A percentile compares a stretch with the other conserved stretches of the same genome.
Conservation (phyloP, 2,888 invertebrate genomes). For the Zootermopsis nevadensis region DNA sequence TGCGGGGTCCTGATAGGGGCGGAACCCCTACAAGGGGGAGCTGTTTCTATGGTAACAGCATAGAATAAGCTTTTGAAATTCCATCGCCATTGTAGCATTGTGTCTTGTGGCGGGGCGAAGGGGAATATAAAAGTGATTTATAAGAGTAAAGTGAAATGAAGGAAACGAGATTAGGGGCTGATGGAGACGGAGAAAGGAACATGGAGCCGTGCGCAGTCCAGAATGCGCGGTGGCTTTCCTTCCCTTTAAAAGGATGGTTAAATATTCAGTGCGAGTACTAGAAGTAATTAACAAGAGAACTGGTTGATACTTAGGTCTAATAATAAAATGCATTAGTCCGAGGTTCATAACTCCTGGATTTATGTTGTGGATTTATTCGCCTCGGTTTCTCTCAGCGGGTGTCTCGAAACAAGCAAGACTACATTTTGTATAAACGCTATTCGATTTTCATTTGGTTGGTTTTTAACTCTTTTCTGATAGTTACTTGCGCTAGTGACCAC, state of each 20-base stretch:
- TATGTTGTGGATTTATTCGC: conserved; percentile 39
- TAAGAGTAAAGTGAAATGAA: conserved; percentile 45
- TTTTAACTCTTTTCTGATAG: no score
- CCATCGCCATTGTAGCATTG: conserved; percentile 47
- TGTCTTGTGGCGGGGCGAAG: conserved; percentile 37
- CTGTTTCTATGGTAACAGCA: conserved; percentile 48
- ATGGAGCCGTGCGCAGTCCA: neutral
- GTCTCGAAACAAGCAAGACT: neutral
- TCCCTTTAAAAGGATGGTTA: conserved; percentile 20
- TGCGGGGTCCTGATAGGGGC: conserved; percentile 43
- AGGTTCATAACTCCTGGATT: conserved; percentile 29
- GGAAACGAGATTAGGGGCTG: conserved; percentile 39
- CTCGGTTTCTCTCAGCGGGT: conserved; percentile 19
- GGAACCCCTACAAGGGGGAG: conserved; percentile 38
- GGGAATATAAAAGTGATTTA: conserved; percentile 50
- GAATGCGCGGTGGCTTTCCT: neutral
- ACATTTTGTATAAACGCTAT: neutral
- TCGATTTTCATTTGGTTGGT: neutral
- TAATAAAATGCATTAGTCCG: conserved; percentile 35
- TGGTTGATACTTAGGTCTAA: conserved; percentile 18
- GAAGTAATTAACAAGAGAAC: conserved; percentile 30
- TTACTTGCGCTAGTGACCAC: no score
- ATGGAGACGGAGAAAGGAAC: neutral
- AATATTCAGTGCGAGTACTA: conserved; percentile 15
- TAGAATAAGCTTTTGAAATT: conserved; percentile 52